phyloP scores from a whole-genome alignment of 64 coral and sea anemone species.

The Anthopleura sola region DNA sequence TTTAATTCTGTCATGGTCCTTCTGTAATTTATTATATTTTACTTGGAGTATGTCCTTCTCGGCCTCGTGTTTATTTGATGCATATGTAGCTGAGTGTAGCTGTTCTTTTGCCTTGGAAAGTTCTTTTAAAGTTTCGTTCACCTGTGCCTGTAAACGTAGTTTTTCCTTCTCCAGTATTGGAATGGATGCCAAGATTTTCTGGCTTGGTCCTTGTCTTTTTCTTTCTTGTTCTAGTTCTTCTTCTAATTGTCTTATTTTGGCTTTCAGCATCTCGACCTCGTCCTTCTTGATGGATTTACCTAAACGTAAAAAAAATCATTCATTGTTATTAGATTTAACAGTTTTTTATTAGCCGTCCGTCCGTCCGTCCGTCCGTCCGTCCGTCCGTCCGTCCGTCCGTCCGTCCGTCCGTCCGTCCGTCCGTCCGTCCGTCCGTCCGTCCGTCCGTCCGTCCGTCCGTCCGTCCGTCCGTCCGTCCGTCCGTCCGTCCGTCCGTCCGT shows the following conservation, averaged over 20 bases:
- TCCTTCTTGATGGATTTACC: conserved; percentile 2
- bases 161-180: conserved; percentile 63
- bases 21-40: conserved; percentile 10
- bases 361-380: too few relatives aligned
- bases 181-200: conserved; percentile 27
- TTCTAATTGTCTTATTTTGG: conserved; percentile 45
- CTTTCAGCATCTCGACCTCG: conserved; percentile 37
- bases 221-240: conserved; percentile 15
- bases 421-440: too few relatives aligned
- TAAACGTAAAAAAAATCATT: not conserved
- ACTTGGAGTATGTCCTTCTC: conserved; percentile 22
- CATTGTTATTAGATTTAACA: too few relatives aligned
- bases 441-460: too few relatives aligned
- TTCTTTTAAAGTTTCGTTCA: conserved; percentile 45
- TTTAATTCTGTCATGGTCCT: conserved; percentile 9
- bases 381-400: too few relatives aligned
- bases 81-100: not conserved
- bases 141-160: conserved; percentile 45
- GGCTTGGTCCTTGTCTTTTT: conserved; percentile 32
- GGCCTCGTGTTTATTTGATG: conserved; percentile 3
- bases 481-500: too few relatives aligned
- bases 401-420: too few relatives aligned
- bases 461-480: too few relatives aligned
- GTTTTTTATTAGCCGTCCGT: too few relatives aligned
- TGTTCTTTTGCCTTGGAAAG: conserved; percentile 27